A percentile compares a stretch with the other conserved stretches of the same genome.
These are phyloP conservation scores for Motacilla tschutschensis DNA, from an alignment of 2,113 vertebrate genomes.

Conservation along the genomic window DNA sequence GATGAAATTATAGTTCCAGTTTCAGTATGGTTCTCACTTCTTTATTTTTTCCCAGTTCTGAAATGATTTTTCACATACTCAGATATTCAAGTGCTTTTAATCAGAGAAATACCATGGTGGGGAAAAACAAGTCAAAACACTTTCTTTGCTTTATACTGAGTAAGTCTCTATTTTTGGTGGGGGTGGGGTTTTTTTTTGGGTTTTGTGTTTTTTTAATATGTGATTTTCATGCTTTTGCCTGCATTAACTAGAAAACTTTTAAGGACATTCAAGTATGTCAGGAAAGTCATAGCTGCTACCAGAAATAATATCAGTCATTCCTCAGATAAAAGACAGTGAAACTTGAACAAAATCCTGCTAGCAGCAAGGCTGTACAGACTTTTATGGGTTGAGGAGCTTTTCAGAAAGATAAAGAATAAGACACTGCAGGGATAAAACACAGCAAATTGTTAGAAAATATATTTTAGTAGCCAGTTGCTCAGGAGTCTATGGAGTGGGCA, in stretches of 20 bases:
- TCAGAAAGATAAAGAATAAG: background rate
- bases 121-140: background rate
- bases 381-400: background rate
- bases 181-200: background rate
- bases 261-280: background rate
- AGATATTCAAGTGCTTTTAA: background rate
- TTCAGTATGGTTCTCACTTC: background rate
- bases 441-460: background rate
- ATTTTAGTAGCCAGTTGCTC: background rate
- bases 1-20: background rate
- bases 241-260: background rate
- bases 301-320: background rate
- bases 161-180: background rate
- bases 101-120: background rate
- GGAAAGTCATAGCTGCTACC: background rate
- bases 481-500: background rate
- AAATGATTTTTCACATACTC: background rate
- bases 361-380: background rate
- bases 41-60: background rate
- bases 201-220: background rate
- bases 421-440: background rate
- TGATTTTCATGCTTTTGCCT: background rate
- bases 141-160: background rate
- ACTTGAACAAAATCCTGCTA: background rate
- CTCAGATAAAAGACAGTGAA: background rate